Conservation (phyloP, 2,797 vertebrate species). For the Buceros bicornis region DNA sequence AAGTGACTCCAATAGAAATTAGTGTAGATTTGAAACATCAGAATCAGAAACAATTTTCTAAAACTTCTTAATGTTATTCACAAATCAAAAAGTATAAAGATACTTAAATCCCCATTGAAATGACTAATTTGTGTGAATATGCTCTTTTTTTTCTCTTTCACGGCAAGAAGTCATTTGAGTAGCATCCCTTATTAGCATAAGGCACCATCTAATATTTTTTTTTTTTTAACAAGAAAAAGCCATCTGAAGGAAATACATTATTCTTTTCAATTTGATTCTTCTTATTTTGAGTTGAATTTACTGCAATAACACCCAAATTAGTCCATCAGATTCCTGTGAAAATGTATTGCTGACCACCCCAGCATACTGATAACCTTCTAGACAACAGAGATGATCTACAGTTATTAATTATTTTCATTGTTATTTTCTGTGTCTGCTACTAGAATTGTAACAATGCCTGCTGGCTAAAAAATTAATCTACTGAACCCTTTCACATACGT, state of each 20-base stretch:
- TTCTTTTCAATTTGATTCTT: neutral
- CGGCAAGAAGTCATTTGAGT: neutral
- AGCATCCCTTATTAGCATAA: neutral
- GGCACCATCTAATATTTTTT: neutral
- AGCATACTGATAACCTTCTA: neutral
- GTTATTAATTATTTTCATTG: neutral
- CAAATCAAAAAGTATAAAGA: neutral
- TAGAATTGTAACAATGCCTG: neutral
- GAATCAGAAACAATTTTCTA: neutral
- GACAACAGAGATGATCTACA: neutral
- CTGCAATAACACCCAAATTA: neutral
- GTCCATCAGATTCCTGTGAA: neutral
- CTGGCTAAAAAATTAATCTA: slow-evolving; percentile 51
- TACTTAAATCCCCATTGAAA: neutral
- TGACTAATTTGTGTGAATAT: neutral
- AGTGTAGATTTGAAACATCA: neutral
- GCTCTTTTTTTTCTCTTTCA: neutral
- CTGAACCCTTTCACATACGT: neutral
- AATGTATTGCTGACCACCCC: neutral
- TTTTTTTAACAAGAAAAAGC: neutral
- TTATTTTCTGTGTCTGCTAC: slow-evolving; percentile 2
- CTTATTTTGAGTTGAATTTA: neutral
- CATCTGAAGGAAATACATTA: neutral
- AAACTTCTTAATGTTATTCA: neutral
- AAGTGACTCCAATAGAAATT: neutral